Base-by-base conservation (phyloP, 1,140 invertebrate genomes). In the Macrotrachela quadricornifera region DNA sequence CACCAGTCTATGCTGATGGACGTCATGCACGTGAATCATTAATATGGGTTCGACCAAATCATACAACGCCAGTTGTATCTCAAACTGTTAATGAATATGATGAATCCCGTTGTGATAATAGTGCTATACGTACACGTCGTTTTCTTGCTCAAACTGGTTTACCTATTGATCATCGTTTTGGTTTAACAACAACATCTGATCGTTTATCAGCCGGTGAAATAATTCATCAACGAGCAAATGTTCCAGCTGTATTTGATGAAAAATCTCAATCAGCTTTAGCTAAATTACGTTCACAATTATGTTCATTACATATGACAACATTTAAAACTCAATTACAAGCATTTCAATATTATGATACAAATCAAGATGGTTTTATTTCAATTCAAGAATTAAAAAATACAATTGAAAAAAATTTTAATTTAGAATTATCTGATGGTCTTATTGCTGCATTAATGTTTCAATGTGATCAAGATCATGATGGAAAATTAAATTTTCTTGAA, bases 261-360 rank as follows among this genome's bases (percentile, higher is more conserved):
- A 54, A 62, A 38, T 62, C 66, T 54, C 55, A 65, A 38, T 65
- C 62, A 17, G 53, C 67, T 14, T 51, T 68, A 18, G 64, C 68
- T n/a, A 63, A 64, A 1, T 59, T 67, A 37, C 60, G 68, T 55
- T 63, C 67, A 49, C 63, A 70, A 46, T 60, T 70, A 9, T 66
- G 65, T 54, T 67, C 67, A 56, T 60, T 62, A 21, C 69, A 70
- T 58, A 67, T 64, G 51, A 64, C 65, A 40, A 63, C 64, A 55
- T 70, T 70, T 53, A 55, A 60, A 47, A 61, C 65, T 55, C 58
- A 69, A 6, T 45, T 65, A 6, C 50, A 57, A 16, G 67, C 68
- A 37, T 70, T 70, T 57, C 61, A 57, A 56, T 62, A 62, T 50
- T 69, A 68, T 61, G 68, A 70, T 56, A 64, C 64, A 44, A 39